Percentiles rank a stretch among this genome's conserved stretches.
Evolutionary conservation across 2,888 invertebrate genomes (phyloP).

Genomic region (Leucoma salicis): DNA sequence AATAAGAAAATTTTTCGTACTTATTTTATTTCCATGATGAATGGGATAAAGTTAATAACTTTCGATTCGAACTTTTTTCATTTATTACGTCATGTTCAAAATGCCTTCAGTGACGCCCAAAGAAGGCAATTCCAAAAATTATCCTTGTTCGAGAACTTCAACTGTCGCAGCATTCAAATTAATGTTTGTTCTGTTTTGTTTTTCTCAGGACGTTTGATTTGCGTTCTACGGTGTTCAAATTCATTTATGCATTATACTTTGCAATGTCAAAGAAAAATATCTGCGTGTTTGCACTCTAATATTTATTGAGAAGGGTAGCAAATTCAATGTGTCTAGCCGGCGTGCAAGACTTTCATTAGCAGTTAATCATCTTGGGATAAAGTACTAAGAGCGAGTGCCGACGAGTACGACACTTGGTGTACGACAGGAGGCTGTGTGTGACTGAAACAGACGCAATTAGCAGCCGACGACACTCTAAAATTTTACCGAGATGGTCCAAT

Average conservation of each 20-base stretch:
- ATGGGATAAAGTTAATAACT: slow-evolving; percentile 81
- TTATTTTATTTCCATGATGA: slow-evolving; percentile 67
- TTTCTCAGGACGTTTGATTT: slow-evolving; percentile 68
- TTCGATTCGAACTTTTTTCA: slow-evolving; percentile 80
- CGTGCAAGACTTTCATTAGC: slow-evolving; percentile 55
- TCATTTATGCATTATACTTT: slow-evolving; percentile 47
- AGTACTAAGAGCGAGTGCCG: slow-evolving; percentile 38
- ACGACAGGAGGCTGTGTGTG: slow-evolving; percentile 33
- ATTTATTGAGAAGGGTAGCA: slow-evolving; percentile 31
- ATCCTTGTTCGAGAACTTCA: slow-evolving; percentile 71
- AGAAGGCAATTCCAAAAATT: slow-evolving; percentile 77
- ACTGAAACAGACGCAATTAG: slow-evolving; percentile 72
- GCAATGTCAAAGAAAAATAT: slow-evolving; percentile 35
- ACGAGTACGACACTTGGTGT: slow-evolving; percentile 16
- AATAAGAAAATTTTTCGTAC: slow-evolving; percentile 50
- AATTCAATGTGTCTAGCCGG: slow-evolving; percentile 41
- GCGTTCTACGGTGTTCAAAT: slow-evolving; percentile 55
- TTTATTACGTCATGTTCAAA: slow-evolving; percentile 78
- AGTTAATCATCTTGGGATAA: slow-evolving; percentile 51
- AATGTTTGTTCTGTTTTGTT: slow-evolving; percentile 79
- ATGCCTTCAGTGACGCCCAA: slow-evolving; percentile 69
- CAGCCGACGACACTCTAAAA: slow-evolving; percentile 77
- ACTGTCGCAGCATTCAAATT: slow-evolving; percentile 78
- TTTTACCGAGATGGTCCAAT: slow-evolving; percentile 79
- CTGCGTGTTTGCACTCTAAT: slow-evolving; percentile 34